Evolutionary conservation across 2,888 invertebrate species (phyloP), one percentile per base, ranked within the genome.

Genomic region (Platynereis dumerilii): DNA sequence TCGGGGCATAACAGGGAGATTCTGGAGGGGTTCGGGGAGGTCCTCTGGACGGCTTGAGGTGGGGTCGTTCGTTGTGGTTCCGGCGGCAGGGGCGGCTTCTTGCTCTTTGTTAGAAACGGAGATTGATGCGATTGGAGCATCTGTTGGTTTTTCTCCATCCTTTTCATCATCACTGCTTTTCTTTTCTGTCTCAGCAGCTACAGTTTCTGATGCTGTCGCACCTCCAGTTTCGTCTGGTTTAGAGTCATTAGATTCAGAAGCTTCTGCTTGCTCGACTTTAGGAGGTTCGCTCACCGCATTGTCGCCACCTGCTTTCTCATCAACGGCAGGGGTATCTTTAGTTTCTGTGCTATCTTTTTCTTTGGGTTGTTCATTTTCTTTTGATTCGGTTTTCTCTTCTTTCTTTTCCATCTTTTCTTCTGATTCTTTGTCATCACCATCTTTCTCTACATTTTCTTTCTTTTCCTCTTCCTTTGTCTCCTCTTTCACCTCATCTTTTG

Each of bases 1-100:
- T 44, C 73, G 73, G 44, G 73, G 72, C 39, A 74, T 74, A 20
- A 71, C 70, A 10, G 77, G 74, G 48, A 80, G 69, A 60, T 77
- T 79, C 39, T 74, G 72, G 15, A 80, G 74, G 17, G 78, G 70
- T 5, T 72, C 76, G 27, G 78, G 78, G 42, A 70, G 71, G 54
- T 60, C 60, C 62, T 63, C 66, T 10, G 66, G 66, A 12, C 66
- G 58, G 24, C 55, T 26, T 7, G 55, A 69, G 55, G 53, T 20
- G 7, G 55, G 24, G 42, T 61, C 53, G 2, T 3, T 29, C 26
- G n/a, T 26, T 15, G 42, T n/a, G 58, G 63, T 12, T 22, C 29
- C 48, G 22, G 58, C 39, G 20, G 7, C 39, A 12, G 58, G 20
- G 39, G 58, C 34, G 29, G 58, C n/a, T 17, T 34, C 39, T 24